Evolutionary conservation across 2,797 vertebrate genomes (phyloP), one percentile per base, ranked within the genome.

Genomic region (Tenualosa ilisha): DNA sequence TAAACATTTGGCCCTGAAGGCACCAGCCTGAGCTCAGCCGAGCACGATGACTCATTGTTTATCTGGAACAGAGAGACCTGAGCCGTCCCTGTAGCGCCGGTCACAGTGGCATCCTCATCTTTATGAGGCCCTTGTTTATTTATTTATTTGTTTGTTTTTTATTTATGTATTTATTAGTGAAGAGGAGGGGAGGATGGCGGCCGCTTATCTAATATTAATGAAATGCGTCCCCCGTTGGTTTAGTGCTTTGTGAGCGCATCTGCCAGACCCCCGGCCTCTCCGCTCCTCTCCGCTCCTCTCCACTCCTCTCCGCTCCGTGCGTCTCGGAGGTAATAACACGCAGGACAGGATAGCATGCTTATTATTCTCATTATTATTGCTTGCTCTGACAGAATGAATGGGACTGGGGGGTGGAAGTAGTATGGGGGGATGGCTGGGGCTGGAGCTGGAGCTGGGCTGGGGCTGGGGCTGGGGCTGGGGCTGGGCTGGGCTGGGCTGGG

Each of bases 81-180:
- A 7, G 46, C 46, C 11, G 51, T 53, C 3, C 20, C 56, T 5
- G 56, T 22, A n/a, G n/a, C 24, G 2, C n/a, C 24, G 61, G 61
- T 3, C 24, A 3, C 63, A 9, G 24, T 12, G 61, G 61, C 17
- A 3, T 6, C 92, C 93, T 93, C 93, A 92, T 91, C 94, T 94
- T 94, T 46, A 46, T 46, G 3, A 7, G 46, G 3, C 7, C 46
- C 46, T 46, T 46, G 3, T 46, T 46, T 46, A 46, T 46, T 46
- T 46, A 92, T 92, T 91, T 93, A 94, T 94, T 94, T 94, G 95
- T 94, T 94, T n/a, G n/a, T n/a, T 95, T 95, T 96, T 95, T 96
- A 96, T 96, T 96, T 96, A 96, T 96, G 95, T 95, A 96, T 96
- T 95, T 96, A 96, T 96, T 96, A 96, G 94, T 93, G 94, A 92